Conservation (phyloP, 2,113 vertebrate species). For the Phoenicopterus ruber region DNA sequence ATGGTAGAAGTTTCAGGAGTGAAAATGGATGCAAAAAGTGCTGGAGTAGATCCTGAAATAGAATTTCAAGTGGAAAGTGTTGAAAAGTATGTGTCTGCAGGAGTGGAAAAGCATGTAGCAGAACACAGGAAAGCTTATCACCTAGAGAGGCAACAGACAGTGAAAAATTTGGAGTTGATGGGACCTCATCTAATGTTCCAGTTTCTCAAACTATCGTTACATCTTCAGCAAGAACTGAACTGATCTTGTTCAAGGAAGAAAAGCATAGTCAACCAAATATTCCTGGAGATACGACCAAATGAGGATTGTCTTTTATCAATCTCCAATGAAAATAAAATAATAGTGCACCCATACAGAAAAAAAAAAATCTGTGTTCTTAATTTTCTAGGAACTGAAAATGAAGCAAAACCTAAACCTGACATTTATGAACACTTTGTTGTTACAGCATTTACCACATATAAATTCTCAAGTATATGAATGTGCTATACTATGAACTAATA, state of each 20-base stretch:
- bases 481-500: not conserved
- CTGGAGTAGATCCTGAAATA: conserved; percentile 23
- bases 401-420: not conserved
- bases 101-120: not conserved
- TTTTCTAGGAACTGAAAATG: not conserved
- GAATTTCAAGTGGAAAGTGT: conserved; percentile 26
- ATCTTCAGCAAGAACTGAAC: not conserved
- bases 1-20: not conserved
- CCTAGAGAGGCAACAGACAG: not conserved
- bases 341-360: not conserved
- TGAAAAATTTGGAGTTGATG: not conserved
- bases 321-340: not conserved
- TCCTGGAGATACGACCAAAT: not conserved
- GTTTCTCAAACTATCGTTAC: not conserved
- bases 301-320: not conserved
- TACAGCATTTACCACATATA: not conserved
- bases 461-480: not conserved
- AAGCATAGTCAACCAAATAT: not conserved
- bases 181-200: not conserved
- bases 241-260: not conserved
- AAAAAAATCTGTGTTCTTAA: not conserved
- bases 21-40: not conserved
- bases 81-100: conserved; percentile 13
- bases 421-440: not conserved
- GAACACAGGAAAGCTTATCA: conserved; percentile 26